Evolutionary conservation across 2,113 vertebrate genomes (phyloP), one percentile per base, ranked within the genome.

Genomic region (Prionailurus viverrinus): DNA sequence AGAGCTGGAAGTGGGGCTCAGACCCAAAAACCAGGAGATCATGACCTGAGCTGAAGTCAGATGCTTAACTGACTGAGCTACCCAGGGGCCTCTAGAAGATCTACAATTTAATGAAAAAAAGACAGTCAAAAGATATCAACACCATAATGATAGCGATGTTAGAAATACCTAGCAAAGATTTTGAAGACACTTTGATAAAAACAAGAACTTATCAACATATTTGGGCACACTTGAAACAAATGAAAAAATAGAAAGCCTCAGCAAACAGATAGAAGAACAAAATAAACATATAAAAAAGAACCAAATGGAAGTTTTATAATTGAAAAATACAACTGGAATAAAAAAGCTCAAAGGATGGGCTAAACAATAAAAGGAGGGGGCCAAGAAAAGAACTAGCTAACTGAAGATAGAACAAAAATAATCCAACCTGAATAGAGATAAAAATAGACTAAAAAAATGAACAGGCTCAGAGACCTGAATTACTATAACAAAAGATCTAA

Each of bases 61-160:
- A 61, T 8, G 18, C 21, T 18, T 61, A 61, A 61, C 58, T 58
- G 55, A 58, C 55, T 61, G 58, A 61, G 58, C 7, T 8, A 61
- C 21, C 58, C 21, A 61, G 2, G 8, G 7, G 21, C 8, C 58
- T 21, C 21, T 61, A 61, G 21, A 61, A 61, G 21, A 84, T 36
- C 15, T 69, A 33, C 68, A 78, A 88, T n/a, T 45, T 14, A 83
- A 88, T 69, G 39, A 31, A 82, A 90, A 90, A 90, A 91, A 88
- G 33, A 21, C 0, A 61, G 41, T 33, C 31, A 76, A 41, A 15
- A 55, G 18, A 73, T 51, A 92, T 2, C 51, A 83, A 83, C 21
- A 87, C 29, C 31, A 48, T 73, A 36, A 73, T 89, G 1, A 79
- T 0, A 73, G 4, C 36, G 31, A 31, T 63, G 53, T 63, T 66